These are phyloP conservation scores for Aspidiotus rigidus DNA, from an alignment of 2,888 invertebrate species.

Conservation along the genomic window DNA sequence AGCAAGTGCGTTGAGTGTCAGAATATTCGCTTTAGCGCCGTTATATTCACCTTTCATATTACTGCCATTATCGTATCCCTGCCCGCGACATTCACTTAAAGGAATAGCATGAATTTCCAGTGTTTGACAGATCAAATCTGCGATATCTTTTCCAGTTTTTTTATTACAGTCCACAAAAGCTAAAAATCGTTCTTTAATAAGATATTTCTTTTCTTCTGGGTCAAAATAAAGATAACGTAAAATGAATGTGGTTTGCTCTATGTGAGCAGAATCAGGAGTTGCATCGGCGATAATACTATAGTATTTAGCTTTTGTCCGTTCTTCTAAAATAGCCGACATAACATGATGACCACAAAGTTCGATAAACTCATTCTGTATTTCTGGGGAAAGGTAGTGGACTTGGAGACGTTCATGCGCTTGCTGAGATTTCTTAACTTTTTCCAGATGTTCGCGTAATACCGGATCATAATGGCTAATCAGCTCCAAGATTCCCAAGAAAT, in stretches of 20 bases:
- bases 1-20: slow-evolving; percentile 26
- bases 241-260: slow-evolving; percentile 37
- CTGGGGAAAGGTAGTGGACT: slow-evolving; percentile 35
- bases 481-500: slow-evolving; percentile 35
- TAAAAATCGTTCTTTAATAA: slow-evolving; percentile 12
- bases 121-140: slow-evolving; percentile 24
- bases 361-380: slow-evolving; percentile 37
- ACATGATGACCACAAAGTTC: slow-evolving; percentile 23
- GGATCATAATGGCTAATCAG: slow-evolving; percentile 36
- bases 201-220: slow-evolving; percentile 6
- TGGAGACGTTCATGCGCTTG: slow-evolving; percentile 18
- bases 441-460: slow-evolving; percentile 35
- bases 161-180: slow-evolving; percentile 25
- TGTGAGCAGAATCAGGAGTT: slow-evolving; percentile 36
- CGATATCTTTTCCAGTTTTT: slow-evolving; percentile 33
- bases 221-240: slow-evolving; percentile 15
- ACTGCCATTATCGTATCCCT: slow-evolving; percentile 35
- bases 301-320: slow-evolving; percentile 34
- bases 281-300: slow-evolving; percentile 36
- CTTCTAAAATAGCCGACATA: slow-evolving; percentile 30
- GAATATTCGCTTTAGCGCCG: slow-evolving; percentile 27
- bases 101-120: slow-evolving; percentile 20
- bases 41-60: slow-evolving; percentile 30
- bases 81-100: slow-evolving; percentile 33
- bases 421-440: slow-evolving; percentile 18